Percentiles rank a stretch among this genome's conserved stretches.
phyloP scores from a whole-genome alignment of 1,140 invertebrate species.

The Zaprionus inermis region DNA sequence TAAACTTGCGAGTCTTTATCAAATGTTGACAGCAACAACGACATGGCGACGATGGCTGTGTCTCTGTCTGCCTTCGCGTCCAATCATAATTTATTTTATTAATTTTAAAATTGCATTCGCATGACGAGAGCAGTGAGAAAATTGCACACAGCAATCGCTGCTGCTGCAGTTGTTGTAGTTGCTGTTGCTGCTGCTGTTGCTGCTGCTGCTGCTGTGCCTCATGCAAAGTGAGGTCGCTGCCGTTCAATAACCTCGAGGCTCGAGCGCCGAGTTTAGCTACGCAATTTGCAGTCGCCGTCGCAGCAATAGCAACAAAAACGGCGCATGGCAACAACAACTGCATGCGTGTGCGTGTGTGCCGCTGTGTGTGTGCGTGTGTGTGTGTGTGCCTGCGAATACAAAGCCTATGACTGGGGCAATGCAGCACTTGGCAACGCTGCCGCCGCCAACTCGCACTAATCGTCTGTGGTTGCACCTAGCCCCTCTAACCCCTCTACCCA shows the following conservation, averaged over 20 bases:
- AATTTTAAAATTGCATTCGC: constrained; percentile 74
- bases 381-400: constrained; percentile 16
- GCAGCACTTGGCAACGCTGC: constrained; percentile 45
- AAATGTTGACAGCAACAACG: constrained; percentile 39
- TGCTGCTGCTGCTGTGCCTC: constrained; percentile 43
- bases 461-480: constrained; percentile 18
- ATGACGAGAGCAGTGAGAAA: constrained; percentile 74
- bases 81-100: constrained; percentile 82
- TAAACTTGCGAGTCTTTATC: constrained; percentile 59
- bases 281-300: constrained; percentile 60
- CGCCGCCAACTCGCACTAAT: constrained; percentile 44
- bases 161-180: constrained; percentile 25
- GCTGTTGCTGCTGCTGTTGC: constrained; percentile 22
- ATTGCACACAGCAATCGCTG: constrained; percentile 57
- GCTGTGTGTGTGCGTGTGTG: constrained; percentile 11
- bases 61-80: constrained; percentile 41
- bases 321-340: constrained; percentile 65
- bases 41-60: constrained; percentile 19
- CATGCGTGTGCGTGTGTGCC: constrained; percentile 13
- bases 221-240: constrained; percentile 83
- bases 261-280: constrained; percentile 72
- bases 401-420: constrained; percentile 9
- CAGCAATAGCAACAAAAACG: constrained; percentile 51
- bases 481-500: no score
- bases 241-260: constrained; percentile 83